phyloP scores from a whole-genome alignment of 2,888 invertebrate genomes.

The Pteria penguin region DNA sequence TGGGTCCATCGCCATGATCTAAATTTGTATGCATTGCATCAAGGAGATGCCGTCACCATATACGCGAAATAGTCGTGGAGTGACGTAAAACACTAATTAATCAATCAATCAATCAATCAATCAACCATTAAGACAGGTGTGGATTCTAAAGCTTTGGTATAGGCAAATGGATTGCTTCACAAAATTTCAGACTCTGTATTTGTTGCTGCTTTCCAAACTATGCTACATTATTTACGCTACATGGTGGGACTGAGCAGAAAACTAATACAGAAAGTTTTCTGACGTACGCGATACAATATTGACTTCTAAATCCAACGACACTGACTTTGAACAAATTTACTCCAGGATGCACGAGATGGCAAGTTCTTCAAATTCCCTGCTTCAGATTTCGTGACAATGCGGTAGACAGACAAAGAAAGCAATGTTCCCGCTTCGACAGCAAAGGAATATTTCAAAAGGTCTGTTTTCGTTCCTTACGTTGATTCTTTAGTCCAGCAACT shows the following conservation, averaged over 20 bases:
- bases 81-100: too few relatives aligned
- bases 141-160: conserved; percentile 42
- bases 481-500: conserved; percentile 41
- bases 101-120: too few relatives aligned
- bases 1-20: too few relatives aligned
- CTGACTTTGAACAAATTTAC: background rate
- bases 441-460: conserved; percentile 43
- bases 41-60: too few relatives aligned
- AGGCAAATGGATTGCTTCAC: conserved; percentile 42
- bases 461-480: conserved; percentile 43
- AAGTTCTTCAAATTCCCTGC: background rate
- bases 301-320: background rate
- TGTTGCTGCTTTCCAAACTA: conserved; percentile 44
- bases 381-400: conserved; percentile 40
- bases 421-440: conserved; percentile 26
- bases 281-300: background rate
- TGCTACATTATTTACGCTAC: conserved; percentile 40
- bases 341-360: conserved; percentile 21
- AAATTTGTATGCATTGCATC: too few relatives aligned
- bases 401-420: conserved; percentile 40
- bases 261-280: conserved; percentile 27
- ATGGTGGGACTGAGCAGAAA: conserved; percentile 25
- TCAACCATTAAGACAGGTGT: conserved; percentile 32
- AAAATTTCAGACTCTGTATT: conserved; percentile 44
- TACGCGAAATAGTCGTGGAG: too few relatives aligned